These are phyloP conservation scores for Graphium colonna DNA, from an alignment of 2,888 invertebrate genomes.

Conservation along the genomic window DNA sequence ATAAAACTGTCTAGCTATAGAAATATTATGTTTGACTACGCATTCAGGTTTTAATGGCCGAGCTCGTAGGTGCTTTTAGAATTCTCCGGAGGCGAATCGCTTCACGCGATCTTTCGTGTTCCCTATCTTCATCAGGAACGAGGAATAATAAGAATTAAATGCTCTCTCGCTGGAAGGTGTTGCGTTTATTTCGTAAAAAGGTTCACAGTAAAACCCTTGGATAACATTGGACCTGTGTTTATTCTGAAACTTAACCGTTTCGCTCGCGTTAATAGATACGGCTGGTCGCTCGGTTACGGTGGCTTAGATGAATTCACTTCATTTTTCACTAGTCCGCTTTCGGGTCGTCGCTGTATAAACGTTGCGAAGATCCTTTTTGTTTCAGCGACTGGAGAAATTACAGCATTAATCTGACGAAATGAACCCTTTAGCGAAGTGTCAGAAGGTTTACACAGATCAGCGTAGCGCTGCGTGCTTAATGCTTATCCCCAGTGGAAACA, in stretches of 20 bases:
- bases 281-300: constrained; percentile 44
- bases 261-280: constrained; percentile 44
- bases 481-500: constrained; percentile 62
- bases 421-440: constrained; percentile 74
- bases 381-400: constrained; percentile 62
- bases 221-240: constrained; percentile 33
- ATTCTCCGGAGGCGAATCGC: constrained; percentile 16
- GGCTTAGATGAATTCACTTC: constrained; percentile 60
- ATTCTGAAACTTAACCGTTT: constrained; percentile 31
- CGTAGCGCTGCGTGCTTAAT: constrained; percentile 56
- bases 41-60: constrained; percentile 14
- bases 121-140: constrained; percentile 19
- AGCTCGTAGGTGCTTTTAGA: constrained; percentile 9
- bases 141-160: constrained; percentile 13
- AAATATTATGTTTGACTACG: background rate
- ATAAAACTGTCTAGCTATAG: background rate
- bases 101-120: constrained; percentile 24
- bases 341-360: constrained; percentile 61
- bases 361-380: constrained; percentile 62
- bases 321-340: constrained; percentile 62
- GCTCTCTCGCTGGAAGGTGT: constrained; percentile 13
- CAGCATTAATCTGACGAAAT: constrained; percentile 71
- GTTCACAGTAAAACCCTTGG: background rate
- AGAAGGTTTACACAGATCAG: constrained; percentile 67
- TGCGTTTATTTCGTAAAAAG: constrained; percentile 2